phyloP scores from a whole-genome alignment of 2,797 vertebrate species.

The Pogoniulus pusillus region DNA sequence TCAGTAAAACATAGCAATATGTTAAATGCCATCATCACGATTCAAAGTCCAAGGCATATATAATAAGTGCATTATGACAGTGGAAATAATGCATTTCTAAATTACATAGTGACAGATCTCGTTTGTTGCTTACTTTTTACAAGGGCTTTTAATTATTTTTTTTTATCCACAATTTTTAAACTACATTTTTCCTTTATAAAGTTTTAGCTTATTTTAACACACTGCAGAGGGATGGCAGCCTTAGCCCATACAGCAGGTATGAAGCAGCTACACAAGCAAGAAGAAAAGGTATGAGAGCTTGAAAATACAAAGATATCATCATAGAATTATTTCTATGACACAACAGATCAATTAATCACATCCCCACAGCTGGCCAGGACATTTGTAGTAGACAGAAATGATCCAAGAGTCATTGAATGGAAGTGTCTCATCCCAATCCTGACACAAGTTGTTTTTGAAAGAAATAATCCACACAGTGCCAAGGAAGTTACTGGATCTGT shows the following conservation, averaged over 20 bases:
- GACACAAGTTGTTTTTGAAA: background rate
- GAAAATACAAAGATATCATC: conserved; percentile 3
- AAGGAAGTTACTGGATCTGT: background rate
- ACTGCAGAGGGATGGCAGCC: background rate
- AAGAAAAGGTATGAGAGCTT: conserved; percentile 14
- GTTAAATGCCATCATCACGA: background rate
- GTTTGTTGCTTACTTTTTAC: background rate
- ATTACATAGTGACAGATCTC: background rate
- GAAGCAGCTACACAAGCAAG: conserved; percentile 23
- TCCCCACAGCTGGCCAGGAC: background rate
- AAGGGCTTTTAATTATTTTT: background rate
- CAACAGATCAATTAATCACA: conserved; percentile 4
- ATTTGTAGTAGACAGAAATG: background rate
- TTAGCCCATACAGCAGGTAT: background rate
- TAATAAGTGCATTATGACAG: background rate
- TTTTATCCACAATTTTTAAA: background rate
- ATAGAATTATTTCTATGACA: background rate
- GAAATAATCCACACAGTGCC: background rate
- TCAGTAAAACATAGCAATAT: background rate
- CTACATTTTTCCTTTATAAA: background rate
- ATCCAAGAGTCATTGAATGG: background rate
- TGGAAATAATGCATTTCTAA: background rate
- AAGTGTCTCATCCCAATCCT: background rate
- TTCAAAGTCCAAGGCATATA: background rate
- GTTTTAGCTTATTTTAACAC: background rate